These are phyloP conservation scores for Scelioninae gen. 1 DNA, from an alignment of 2,888 invertebrate species.

Conservation along the genomic window DNA sequence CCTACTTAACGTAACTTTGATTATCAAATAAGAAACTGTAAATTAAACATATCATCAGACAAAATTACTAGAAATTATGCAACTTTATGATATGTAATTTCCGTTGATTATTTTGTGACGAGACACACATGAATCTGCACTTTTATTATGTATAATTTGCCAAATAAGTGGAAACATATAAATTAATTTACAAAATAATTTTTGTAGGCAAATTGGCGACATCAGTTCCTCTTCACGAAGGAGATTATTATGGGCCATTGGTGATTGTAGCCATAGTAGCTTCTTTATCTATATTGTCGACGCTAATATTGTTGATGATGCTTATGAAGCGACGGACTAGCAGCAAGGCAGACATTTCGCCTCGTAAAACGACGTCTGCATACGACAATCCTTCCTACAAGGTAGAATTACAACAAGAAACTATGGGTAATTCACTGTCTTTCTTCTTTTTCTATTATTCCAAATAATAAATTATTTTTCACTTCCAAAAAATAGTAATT, in stretches of 20 bases:
- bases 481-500: no score
- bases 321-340: slow-evolving; percentile 89
- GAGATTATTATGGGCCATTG: slow-evolving; percentile 94
- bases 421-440: slow-evolving; percentile 89
- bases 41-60: no score
- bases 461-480: no score
- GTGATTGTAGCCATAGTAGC: slow-evolving; percentile 95
- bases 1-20: no score
- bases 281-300: slow-evolving; percentile 92
- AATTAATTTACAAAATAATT: no score
- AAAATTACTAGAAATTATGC: slow-evolving; percentile 28
- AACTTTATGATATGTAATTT: slow-evolving; percentile 18
- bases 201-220: slow-evolving; percentile 86
- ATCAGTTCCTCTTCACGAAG: slow-evolving; percentile 86
- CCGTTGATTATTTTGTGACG: no score
- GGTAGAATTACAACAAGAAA: slow-evolving; percentile 96
- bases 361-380: slow-evolving; percentile 93
- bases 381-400: slow-evolving; percentile 97
- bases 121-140: no score
- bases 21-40: no score
- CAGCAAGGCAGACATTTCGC: slow-evolving; percentile 91
- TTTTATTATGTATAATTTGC: no score
- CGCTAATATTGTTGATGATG: slow-evolving; percentile 91
- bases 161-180: no score
- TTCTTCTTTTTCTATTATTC: slow-evolving; percentile 62